phyloP scores from a whole-genome alignment of 2,797 vertebrate genomes.

The Melopsittacus undulatus region DNA sequence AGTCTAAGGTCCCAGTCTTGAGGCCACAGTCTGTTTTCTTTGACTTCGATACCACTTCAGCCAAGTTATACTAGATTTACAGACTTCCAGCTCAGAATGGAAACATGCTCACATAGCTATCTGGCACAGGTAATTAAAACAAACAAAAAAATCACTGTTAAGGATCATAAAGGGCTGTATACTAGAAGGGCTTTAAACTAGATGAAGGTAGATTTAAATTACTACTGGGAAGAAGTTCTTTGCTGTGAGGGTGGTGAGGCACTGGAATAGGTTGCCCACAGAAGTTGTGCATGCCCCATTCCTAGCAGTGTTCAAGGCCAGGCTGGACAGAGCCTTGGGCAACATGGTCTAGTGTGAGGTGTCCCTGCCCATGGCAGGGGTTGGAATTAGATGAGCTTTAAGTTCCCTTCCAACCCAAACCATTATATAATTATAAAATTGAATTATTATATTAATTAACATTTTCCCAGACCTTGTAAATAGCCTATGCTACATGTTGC shows the following conservation, averaged over 20 bases:
- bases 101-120: neutral
- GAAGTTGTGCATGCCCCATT: neutral
- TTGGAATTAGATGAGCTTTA: neutral
- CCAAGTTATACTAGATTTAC: neutral
- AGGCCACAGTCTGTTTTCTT: neutral
- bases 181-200: neutral
- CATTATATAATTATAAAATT: neutral
- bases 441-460: neutral
- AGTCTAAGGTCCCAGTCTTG: rapidly evolving
- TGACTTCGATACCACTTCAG: neutral
- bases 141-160: neutral
- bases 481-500: rapidly evolving
- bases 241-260: neutral
- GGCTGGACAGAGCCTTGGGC: neutral
- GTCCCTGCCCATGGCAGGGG: neutral
- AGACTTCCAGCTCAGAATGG: neutral
- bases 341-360: neutral
- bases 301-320: neutral
- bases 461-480: neutral
- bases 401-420: neutral
- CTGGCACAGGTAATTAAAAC: neutral
- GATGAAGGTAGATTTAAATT: neutral
- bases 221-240: neutral
- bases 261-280: neutral
- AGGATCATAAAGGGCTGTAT: neutral